Conservation (phyloP, 2,797 vertebrate genomes). For the Gobio occitaniae region DNA sequence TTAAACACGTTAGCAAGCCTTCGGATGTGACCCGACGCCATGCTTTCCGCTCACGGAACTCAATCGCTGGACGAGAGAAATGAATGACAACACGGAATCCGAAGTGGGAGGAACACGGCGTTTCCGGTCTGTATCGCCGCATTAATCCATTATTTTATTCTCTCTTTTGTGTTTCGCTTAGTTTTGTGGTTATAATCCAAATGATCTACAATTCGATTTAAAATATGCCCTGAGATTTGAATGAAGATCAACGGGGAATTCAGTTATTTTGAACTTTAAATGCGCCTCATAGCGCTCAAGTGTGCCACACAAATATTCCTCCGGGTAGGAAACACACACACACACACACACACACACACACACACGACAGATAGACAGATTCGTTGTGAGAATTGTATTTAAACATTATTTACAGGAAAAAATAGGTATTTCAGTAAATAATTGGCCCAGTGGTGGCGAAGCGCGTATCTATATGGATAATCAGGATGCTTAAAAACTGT, state of each 20-base stretch:
- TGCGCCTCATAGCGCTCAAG: neutral
- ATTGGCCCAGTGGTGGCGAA: no score
- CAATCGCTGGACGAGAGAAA: neutral
- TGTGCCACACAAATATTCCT: conserved; percentile 6
- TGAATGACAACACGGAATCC: neutral
- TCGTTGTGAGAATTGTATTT: neutral
- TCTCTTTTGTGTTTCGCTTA: neutral
- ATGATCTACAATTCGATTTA: neutral
- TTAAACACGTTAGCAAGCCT: conserved; percentile 56
- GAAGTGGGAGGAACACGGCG: no score
- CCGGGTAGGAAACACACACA: conserved; percentile 17
- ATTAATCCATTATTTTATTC: neutral
- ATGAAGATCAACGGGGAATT: neutral
- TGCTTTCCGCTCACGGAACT: conserved; percentile 51
- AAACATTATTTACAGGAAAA: neutral
- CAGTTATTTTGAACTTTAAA: neutral
- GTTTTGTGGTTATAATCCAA: neutral
- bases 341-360: neutral
- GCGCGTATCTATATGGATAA: no score
- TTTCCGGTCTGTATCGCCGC: neutral
- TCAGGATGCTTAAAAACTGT: no score
- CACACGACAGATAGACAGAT: neutral
- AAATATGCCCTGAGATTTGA: neutral
- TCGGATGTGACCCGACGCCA: conserved; percentile 71
- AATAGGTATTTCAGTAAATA: no score